Base-by-base conservation (phyloP, 2,797 vertebrate species). In the Lindbergichthys nudifrons region DNA sequence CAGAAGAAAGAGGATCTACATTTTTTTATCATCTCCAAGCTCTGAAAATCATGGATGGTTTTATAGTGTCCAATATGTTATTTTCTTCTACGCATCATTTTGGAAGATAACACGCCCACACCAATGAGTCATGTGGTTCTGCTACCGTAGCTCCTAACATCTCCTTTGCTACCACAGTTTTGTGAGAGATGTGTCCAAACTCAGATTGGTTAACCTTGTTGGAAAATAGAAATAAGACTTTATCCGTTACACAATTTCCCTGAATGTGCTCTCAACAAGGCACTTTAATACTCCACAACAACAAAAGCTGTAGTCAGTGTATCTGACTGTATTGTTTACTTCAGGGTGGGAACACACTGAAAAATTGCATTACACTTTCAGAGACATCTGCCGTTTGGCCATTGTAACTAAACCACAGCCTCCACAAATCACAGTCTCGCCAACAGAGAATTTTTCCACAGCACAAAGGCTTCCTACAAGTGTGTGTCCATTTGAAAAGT, bases 401-500 rank as follows among this genome's bases (percentile, higher is more conserved):
- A 21, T 16, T 50, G 21, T 60, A 57, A 68, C 64, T 74, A 65
- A 84, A 84, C 77, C 45, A 36, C 73, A 79, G 67, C 75, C 63
- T 78, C 51, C 54, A 79, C 72, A 81, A 87, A 90, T 76, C 63
- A 86, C 70, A 54, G 64, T 68, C 82, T 82, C 81, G 50, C 77
- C 79, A 82, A 68, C 58, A 15, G 8, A 61, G 53, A 53, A 50
- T 73, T 72, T 84, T 79, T 63, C 23, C 19, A 18, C 50, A 13
- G 75, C 77, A 87, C 81, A 89, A 88, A 88, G 84, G 80, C 83
- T 80, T 85, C 79, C 85, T 77, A 70, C 85, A 79, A 86, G 82
- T 71, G 69, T 46, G 58, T 52, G 50, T 87, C 84, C 80, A 83
- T 87, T 90, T 92, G 79, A 89, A 89, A 87, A 90, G 89, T 90